Base-by-base conservation (phyloP, 2,797 vertebrate species). In the Coendou prehensilis region DNA sequence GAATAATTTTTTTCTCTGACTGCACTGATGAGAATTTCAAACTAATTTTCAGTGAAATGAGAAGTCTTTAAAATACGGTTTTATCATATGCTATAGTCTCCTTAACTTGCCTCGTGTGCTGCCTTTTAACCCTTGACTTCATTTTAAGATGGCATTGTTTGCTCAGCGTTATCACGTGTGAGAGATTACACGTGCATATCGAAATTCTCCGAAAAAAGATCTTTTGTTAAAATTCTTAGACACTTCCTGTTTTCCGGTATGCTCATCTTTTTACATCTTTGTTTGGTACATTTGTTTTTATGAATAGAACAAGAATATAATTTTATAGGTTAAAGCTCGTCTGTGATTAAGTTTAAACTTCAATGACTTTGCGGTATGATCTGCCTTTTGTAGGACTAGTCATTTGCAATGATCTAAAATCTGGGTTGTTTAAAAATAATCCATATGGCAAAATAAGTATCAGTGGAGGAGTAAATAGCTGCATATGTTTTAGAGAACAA, bases 1-100 rank as follows among this genome's bases (percentile, higher is more conserved):
- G 75, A 93, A 90, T 96, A 97, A 96, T 97, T 98, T 93, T 92
- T 98, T 97, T 94, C 97, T 96, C 76, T 96, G 94, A 98, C 95
- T 97, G 96, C 75, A 96, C 87, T 98, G 97, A 98, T 98, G 98
- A 98, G 96, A 93, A 98, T 96, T 97, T 96, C 94, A 98, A 98
- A 97, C 93, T 98, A 96, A 98, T 98, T 98, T 98, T 97, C 96
- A 93, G 87, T 95, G 96, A 97, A 98, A 98, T 94, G 61, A 95
- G 91, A 97, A 96, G 86, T 97, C 82, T 97, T 98, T 97, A 91
- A 97, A 97, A 94, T 96, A 85, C 0, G 5, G 15, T 92, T 97
- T 98, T 97, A 97, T 98, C 96, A 0, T 95, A 79, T 69, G 11
- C 23, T 95, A 61, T 92, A 97, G 85, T 23, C 91, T 92, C 87